Conservation (phyloP, 2,797 vertebrate species). For the Spinibarbus caldwelli region DNA sequence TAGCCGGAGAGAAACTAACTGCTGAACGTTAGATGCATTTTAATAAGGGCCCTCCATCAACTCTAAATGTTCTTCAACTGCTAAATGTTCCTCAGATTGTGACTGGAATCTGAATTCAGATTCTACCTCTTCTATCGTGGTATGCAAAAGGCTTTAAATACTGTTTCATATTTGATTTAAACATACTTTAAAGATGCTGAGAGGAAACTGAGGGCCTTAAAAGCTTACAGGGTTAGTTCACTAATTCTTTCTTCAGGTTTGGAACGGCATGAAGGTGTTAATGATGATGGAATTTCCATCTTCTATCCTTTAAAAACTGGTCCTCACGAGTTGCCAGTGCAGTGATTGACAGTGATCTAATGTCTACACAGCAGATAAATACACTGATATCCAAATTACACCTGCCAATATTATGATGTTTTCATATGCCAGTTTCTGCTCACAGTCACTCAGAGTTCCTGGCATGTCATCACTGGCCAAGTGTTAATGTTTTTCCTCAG, state of each 20-base stretch:
- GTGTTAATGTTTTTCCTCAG: slow-evolving; percentile 70
- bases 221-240: neutral
- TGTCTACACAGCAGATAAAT: slow-evolving; percentile 64
- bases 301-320: neutral
- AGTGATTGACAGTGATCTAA: slow-evolving; percentile 60
- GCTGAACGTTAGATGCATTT: slow-evolving; percentile 19
- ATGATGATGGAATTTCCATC: neutral
- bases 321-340: slow-evolving; percentile 11
- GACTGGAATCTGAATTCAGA: slow-evolving; percentile 22
- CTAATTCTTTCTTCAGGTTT: neutral
- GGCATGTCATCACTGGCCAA: slow-evolving; percentile 60
- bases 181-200: slow-evolving; percentile 12
- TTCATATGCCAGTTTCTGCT: slow-evolving; percentile 60
- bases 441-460: slow-evolving; percentile 13
- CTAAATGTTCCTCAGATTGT: slow-evolving; percentile 16
- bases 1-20: slow-evolving; percentile 1
- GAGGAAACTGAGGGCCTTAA: neutral
- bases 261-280: too few relatives aligned
- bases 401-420: slow-evolving; percentile 61
- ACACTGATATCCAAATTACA: slow-evolving; percentile 69
- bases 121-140: neutral
- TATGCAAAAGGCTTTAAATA: neutral
- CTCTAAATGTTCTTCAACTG: slow-evolving; percentile 15
- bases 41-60: slow-evolving; percentile 36
- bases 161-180: neutral